Conservation (phyloP, 1,140 invertebrate species). For the Babylonia areolata region DNA sequence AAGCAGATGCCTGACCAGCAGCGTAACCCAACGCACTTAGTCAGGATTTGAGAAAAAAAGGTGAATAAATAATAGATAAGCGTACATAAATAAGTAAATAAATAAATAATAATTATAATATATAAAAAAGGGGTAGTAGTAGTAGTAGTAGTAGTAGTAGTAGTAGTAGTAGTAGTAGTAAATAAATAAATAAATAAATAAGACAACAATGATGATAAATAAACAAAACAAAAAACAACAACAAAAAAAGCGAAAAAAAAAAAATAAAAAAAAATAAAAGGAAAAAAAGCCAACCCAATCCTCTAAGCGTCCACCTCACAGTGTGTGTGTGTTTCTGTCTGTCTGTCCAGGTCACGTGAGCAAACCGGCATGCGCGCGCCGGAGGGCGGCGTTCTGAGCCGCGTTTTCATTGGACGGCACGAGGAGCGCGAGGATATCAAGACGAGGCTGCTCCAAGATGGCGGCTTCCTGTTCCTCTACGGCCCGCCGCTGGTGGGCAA, state of each 20-base stretch:
- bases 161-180: too few relatives aligned
- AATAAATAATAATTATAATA: too few relatives aligned
- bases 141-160: too few relatives aligned
- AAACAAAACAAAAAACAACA: too few relatives aligned
- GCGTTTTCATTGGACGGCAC: conserved; percentile 26
- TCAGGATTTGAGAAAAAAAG: too few relatives aligned
- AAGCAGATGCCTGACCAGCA: too few relatives aligned
- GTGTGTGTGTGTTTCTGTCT: neutral
- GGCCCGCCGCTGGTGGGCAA: conserved; percentile 40
- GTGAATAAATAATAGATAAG: too few relatives aligned
- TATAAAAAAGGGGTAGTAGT: too few relatives aligned
- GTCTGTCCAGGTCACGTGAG: neutral
- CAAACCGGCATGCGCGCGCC: neutral
- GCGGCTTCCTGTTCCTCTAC: neutral
- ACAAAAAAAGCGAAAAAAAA: neutral
- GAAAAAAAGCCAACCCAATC: neutral
- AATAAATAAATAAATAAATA: too few relatives aligned
- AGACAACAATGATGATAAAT: too few relatives aligned
- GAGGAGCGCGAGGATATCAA: conserved; percentile 32
- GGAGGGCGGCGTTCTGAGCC: neutral
- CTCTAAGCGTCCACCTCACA: neutral
- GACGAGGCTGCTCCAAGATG: conserved; percentile 1
- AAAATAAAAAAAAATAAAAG: neutral
- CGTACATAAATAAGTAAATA: too few relatives aligned
- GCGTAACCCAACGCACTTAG: too few relatives aligned